Evolutionary conservation across 2,113 vertebrate genomes (phyloP).

Genomic region (Dendrocopos noguchii): DNA sequence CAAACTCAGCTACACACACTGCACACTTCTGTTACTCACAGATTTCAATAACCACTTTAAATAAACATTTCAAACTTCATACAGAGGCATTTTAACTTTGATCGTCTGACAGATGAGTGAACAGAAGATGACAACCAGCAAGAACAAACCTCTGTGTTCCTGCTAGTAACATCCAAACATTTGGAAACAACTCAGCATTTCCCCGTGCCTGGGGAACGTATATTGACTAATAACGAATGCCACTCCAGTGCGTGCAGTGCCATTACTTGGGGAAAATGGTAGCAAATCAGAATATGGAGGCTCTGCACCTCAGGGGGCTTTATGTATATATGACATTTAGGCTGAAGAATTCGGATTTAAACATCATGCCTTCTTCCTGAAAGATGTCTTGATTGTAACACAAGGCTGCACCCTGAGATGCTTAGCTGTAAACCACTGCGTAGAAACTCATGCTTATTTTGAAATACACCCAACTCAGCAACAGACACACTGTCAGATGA

Average conservation of each 20-base stretch:
- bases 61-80: not conserved
- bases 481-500: not conserved
- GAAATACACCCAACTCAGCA: not conserved
- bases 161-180: not conserved
- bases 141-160: conserved; percentile 23
- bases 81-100: conserved; percentile 29
- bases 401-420: not conserved
- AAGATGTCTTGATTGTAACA: not conserved
- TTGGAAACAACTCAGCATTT: conserved; percentile 18
- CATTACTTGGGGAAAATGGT: conserved; percentile 3
- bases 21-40: not conserved
- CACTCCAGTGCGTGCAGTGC: not conserved
- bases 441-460: not conserved
- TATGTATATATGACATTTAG: conserved; percentile 16
- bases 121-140: conserved; percentile 30
- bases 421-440: not conserved
- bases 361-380: not conserved
- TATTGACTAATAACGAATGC: conserved; percentile 17
- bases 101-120: not conserved
- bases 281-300: conserved; percentile 24
- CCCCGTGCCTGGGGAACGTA: not conserved
- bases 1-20: not conserved
- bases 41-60: not conserved
- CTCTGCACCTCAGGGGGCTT: conserved; percentile 11
- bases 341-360: conserved; percentile 43